These are phyloP conservation scores for Hippolais icterina DNA, from an alignment of 2,113 vertebrate species.

Conservation along the genomic window DNA sequence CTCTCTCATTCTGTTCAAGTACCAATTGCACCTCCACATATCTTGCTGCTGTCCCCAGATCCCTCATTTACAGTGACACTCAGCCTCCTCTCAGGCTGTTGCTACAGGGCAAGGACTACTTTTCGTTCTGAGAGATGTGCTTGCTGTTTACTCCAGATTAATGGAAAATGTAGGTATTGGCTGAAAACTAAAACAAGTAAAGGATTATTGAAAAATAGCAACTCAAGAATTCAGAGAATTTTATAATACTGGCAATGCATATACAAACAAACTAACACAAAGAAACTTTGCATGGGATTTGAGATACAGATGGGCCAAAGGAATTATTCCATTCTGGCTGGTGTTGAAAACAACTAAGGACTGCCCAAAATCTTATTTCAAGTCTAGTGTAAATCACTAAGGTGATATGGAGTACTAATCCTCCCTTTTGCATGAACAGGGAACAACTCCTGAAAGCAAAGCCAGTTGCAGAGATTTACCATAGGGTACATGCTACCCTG, in stretches of 20 bases:
- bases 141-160: not conserved
- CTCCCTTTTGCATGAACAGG: constrained; percentile 29
- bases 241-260: not conserved
- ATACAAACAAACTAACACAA: not conserved
- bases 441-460: constrained; percentile 65
- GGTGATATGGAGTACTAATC: constrained; percentile 56
- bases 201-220: not conserved
- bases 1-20: not conserved
- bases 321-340: not conserved
- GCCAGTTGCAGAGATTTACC: constrained; percentile 57
- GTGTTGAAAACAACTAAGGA: constrained; percentile 44
- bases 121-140: not conserved
- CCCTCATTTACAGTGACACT: not conserved
- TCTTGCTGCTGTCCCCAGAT: not conserved
- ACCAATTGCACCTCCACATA: not conserved
- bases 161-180: not conserved
- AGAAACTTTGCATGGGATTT: not conserved
- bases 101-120: not conserved
- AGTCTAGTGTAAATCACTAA: constrained; percentile 55
- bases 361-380: constrained; percentile 32
- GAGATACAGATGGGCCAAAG: not conserved
- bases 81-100: not conserved
- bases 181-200: not conserved
- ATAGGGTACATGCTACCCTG: not conserved
- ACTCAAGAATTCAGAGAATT: not conserved